Evolutionary conservation across 2,888 invertebrate species (phyloP), one percentile per base, ranked within the genome.

Genomic region (Dilophus febrilis): DNA sequence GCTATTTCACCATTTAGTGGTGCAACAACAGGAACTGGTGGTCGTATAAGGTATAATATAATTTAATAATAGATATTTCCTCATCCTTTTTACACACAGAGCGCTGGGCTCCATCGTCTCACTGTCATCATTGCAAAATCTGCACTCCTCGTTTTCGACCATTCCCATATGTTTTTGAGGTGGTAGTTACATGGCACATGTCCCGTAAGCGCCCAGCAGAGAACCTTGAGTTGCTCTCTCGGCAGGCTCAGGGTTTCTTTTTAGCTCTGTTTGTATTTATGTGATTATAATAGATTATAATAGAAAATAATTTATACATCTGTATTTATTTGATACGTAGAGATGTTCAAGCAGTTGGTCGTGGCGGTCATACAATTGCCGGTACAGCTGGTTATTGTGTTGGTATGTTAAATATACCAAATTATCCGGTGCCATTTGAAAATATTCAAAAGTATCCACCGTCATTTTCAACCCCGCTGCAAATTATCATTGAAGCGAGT

Each of bases 1-100:
- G 91, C 92, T 0, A 92, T 97, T 10, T 91, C 94, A 1, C 95
- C 95, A 0, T 97, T 97, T 49, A 91, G 92, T 62, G 97, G 97
- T 1, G 95, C 97, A 0, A 91, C 95, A 1, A 97, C 97, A 1
- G 97, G 97, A 18, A 94, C 95, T 1, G 97, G 97, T 1, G 97
- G 97, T 0, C 71, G 97, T 32, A 79, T 97, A 22, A 53, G 61
- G 54, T 54, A 44, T n/a, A 33, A 5, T n/a, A 30, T 14, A 18
- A 10, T 31, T 31, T 31, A 14, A 14, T 13, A 10, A 3, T 16
- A 13, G 8, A 36, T 3, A 27, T 28, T 27, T 36, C 14, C 7
- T 37, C n/a, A n/a, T n/a, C n/a, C n/a, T n/a, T n/a, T n/a, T n/a
- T n/a, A n/a, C n/a, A n/a, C n/a, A n/a, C n/a, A n/a, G n/a, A n/a